A percentile compares a stretch with the other conserved stretches of the same genome.
These are phyloP conservation scores for Stegastes partitus DNA, from an alignment of 2,113 vertebrate genomes.

Conservation along the genomic window DNA sequence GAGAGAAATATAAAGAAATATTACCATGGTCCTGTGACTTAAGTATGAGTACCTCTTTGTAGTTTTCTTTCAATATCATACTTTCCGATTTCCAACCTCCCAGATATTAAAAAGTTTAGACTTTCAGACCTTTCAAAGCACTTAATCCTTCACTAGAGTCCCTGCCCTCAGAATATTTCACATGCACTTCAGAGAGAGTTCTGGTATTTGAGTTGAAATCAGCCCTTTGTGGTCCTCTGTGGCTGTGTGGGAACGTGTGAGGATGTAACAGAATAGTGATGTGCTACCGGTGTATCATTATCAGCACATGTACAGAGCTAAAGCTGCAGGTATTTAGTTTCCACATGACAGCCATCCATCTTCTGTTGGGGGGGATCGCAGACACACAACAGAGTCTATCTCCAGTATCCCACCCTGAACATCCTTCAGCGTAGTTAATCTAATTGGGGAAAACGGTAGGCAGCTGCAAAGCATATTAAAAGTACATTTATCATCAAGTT, in stretches of 20 bases:
- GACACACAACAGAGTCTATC: conserved; percentile 24
- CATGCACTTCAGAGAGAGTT: not conserved
- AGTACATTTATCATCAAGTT: conserved; percentile 58
- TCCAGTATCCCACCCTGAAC: conserved; percentile 29
- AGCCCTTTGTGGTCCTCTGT: conserved; percentile 10
- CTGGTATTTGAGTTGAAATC: not conserved
- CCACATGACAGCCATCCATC: conserved; percentile 47
- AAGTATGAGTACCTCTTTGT: too few species aligned
- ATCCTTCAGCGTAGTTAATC: conserved; percentile 51
- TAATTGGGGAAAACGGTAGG: conserved; percentile 38
- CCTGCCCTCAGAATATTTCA: not conserved
- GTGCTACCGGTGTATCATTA: conserved; percentile 16
- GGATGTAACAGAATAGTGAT: conserved; percentile 20
- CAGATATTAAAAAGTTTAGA: not conserved
- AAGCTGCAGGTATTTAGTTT: conserved; percentile 27
- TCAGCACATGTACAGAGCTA: conserved; percentile 13
- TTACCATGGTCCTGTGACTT: too few species aligned
- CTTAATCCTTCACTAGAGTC: too few species aligned
- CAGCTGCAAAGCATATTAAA: conserved; percentile 56
- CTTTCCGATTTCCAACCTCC: not conserved
- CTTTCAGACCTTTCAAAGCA: too few species aligned
- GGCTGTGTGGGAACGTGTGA: conserved; percentile 31
- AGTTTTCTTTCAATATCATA: not conserved
- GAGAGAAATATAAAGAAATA: too few species aligned
- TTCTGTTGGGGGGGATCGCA: conserved; percentile 13